Evolutionary conservation across 2,113 vertebrate genomes (phyloP), one percentile per base, ranked within the genome.

Genomic region (Oreochromis niloticus): DNA sequence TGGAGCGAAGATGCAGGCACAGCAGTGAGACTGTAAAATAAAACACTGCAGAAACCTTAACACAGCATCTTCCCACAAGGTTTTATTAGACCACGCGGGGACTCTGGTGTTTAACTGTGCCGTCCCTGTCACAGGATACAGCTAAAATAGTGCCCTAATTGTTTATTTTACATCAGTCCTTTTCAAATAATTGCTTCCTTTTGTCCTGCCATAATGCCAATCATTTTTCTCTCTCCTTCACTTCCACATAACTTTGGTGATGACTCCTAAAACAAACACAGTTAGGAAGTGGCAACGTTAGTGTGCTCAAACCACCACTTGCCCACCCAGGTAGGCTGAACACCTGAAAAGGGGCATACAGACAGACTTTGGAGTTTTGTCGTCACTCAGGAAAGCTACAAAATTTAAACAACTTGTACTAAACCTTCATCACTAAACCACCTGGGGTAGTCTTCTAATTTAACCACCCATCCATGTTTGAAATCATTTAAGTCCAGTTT

Each of bases 281-380:
- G 41, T 54, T 41, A 11, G 16, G 46, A 87, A 78, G 39, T 4
- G 54, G 32, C 4, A 52, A 43, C 22, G 52, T 59, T 41, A 68
- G 78, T 84, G 39, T 86, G 63, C 14, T 78, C 71, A 1, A 71
- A 88, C 88, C 55, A 24, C 79, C 81, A 86, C 84, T 79, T 87
- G 90, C 85, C 90, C 91, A 93, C 94, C 91, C 89, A 91, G 88
- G 86, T 55, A 88, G 88, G 79, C 11, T 8, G 19, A 36, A 8
- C 81, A 81, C 41, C 71, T 55, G 8, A 63, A 22, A 36, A 11
- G 63, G 83, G 6, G 22, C 75, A n/a, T 68, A 2, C 48, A 84
- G 59, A 63, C 48, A 13, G 14, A 19, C 19, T 48, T 13, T 10
- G 3, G 22, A 2, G 27, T 73, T 46, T 56, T 66, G 61, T 39